Evolutionary conservation across 1,140 invertebrate genomes (phyloP).

Genomic region (Matsumurasca onukii): DNA sequence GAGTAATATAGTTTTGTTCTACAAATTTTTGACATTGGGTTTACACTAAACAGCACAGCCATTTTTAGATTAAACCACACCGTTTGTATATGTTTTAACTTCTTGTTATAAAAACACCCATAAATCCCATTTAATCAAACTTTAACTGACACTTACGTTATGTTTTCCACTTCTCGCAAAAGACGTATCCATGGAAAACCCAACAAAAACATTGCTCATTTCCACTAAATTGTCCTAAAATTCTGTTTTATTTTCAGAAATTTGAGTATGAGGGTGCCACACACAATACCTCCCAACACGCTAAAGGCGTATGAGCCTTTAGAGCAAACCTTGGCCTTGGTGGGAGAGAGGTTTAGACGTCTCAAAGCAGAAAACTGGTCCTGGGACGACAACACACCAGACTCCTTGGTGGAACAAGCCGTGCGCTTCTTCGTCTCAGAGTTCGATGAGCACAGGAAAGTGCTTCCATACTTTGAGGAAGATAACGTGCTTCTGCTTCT

Average conservation of each 20-base stretch:
- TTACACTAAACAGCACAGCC: no score
- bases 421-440: conserved; percentile 41
- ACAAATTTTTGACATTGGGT: no score
- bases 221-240: no score
- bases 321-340: not conserved
- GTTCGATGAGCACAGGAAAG: conserved; percentile 21
- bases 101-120: no score
- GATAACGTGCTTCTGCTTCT: conserved; percentile 45
- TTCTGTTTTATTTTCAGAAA: conserved; percentile 21
- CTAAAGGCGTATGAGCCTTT: conserved; percentile 24
- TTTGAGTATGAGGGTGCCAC: conserved; percentile 29
- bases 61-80: no score
- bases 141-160: no score
- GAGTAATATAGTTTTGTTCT: no score
- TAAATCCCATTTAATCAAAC: no score
- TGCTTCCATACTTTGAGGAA: not conserved
- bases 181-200: no score
- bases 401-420: conserved; percentile 36
- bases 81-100: no score
- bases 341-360: not conserved
- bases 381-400: conserved; percentile 24
- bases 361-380: conserved; percentile 21
- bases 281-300: conserved; percentile 25
- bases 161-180: no score
- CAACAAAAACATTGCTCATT: no score